Percentiles rank a stretch among this genome's conserved stretches.
These are phyloP conservation scores for Meloidogyne floridensis DNA, from an alignment of 1,140 invertebrate genomes.

Conservation along the genomic window DNA sequence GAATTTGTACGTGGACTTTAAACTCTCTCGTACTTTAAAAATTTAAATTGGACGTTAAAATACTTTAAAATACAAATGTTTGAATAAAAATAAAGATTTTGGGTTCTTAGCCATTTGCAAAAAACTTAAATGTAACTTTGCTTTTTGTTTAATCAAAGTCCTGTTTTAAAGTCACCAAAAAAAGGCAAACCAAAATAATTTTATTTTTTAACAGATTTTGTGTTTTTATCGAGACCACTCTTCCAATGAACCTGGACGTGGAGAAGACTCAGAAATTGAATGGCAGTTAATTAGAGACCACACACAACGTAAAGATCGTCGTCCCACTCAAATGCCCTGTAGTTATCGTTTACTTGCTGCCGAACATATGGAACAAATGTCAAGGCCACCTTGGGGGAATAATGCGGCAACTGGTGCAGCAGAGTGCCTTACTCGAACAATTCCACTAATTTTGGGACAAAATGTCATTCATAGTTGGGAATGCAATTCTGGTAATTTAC, in stretches of 20 bases:
- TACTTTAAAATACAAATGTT: too few species aligned
- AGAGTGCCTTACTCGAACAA: not conserved
- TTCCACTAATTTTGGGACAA: conserved; percentile 37
- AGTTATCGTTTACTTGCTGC: not conserved
- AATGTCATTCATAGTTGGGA: conserved; percentile 43
- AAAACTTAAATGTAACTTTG: too few species aligned
- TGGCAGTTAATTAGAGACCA: conserved; percentile 51
- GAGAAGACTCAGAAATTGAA: conserved; percentile 37
- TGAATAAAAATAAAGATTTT: too few species aligned
- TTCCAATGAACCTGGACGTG: conserved; percentile 7
- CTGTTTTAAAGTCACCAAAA: too few species aligned
- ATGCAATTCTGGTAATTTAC: conserved; percentile 41
- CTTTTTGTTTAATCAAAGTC: too few species aligned
- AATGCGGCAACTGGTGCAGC: conserved; percentile 2
- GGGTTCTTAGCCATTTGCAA: too few species aligned
- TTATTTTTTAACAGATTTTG: conserved; percentile 33
- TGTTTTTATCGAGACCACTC: conserved; percentile 48
- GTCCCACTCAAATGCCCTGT: conserved; percentile 40
- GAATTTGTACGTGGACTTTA: too few species aligned
- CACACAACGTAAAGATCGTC: conserved; percentile 47
- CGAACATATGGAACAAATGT: conserved; percentile 8
- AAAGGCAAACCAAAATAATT: too few species aligned
- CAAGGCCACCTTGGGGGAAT: conserved; percentile 20
- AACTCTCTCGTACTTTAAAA: too few species aligned
- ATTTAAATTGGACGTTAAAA: too few species aligned